Conservation (phyloP, 2,113 vertebrate genomes). For the Bufo gargarizans region DNA sequence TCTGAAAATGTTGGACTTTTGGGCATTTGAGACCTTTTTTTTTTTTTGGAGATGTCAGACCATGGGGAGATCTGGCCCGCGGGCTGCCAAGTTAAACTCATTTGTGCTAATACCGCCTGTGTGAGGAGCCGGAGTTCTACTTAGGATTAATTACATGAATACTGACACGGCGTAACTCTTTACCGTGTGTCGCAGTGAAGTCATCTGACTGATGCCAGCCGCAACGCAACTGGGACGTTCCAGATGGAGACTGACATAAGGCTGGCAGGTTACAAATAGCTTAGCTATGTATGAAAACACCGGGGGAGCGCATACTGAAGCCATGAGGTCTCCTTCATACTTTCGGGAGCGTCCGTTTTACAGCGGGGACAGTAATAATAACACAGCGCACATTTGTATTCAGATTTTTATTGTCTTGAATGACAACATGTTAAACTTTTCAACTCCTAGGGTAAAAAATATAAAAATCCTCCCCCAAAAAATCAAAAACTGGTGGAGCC, state of each 20-base stretch:
- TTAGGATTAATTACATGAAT: neutral
- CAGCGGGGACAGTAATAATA: neutral
- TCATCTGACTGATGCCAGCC: conserved; percentile 4
- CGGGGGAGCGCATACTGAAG: neutral
- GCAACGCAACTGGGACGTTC: neutral
- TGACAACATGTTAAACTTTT: conserved; percentile 19
- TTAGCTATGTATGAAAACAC: conserved; percentile 1
- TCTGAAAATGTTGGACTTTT: no score
- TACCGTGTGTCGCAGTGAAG: neutral
- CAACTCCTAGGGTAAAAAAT: neutral
- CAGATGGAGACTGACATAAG: conserved; percentile 18
- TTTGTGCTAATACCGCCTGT: neutral
- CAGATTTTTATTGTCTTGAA: conserved; percentile 32
- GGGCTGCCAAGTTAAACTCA: neutral
- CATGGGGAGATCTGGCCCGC: neutral
- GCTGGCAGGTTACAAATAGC: neutral
- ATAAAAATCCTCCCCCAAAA: neutral
- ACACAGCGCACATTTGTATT: neutral
- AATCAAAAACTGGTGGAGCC: neutral
- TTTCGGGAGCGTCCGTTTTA: neutral
- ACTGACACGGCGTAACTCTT: neutral
- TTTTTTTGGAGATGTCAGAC: neutral
- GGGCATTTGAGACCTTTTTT: neutral
- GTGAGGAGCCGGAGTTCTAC: neutral
- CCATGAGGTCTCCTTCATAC: neutral